These are phyloP conservation scores for Omphaloscelis lunosa DNA, from an alignment of 2,888 invertebrate species.

Conservation along the genomic window DNA sequence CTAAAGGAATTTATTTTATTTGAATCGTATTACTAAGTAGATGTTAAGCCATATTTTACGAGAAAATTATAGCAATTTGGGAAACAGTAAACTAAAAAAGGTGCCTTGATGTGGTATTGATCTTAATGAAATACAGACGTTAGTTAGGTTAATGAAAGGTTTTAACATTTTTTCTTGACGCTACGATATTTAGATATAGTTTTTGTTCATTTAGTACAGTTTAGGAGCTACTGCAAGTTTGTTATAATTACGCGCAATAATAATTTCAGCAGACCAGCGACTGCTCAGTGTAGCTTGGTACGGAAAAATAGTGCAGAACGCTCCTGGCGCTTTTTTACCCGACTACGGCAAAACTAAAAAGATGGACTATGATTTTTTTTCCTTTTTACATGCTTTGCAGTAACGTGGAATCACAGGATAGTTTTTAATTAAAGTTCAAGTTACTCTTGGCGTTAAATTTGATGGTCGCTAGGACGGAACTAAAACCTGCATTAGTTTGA, in stretches of 20 bases:
- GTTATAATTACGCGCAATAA: background rate
- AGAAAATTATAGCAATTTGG: background rate
- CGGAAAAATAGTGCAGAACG: too few species aligned
- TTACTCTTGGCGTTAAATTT: background rate
- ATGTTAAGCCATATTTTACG: background rate
- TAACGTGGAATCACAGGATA: background rate
- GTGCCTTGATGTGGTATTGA: background rate
- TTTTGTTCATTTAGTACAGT: background rate
- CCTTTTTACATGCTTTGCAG: background rate
- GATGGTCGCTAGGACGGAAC: background rate
- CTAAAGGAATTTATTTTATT: background rate
- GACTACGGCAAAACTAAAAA: too few species aligned
- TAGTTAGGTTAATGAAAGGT: background rate
- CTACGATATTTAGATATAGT: background rate
- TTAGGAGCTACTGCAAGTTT: background rate
- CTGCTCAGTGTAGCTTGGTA: background rate
- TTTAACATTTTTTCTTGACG: background rate
- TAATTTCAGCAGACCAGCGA: background rate
- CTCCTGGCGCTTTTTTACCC: background rate
- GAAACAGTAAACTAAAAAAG: background rate
- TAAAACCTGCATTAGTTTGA: background rate
- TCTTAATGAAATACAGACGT: background rate
- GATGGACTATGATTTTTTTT: conserved; percentile 1
- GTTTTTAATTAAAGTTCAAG: conserved; percentile 5
- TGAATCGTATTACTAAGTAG: background rate